Evolutionary conservation across 2,888 invertebrate species (phyloP), one percentile per base, ranked within the genome.

Genomic region (Melipona bicolor): DNA sequence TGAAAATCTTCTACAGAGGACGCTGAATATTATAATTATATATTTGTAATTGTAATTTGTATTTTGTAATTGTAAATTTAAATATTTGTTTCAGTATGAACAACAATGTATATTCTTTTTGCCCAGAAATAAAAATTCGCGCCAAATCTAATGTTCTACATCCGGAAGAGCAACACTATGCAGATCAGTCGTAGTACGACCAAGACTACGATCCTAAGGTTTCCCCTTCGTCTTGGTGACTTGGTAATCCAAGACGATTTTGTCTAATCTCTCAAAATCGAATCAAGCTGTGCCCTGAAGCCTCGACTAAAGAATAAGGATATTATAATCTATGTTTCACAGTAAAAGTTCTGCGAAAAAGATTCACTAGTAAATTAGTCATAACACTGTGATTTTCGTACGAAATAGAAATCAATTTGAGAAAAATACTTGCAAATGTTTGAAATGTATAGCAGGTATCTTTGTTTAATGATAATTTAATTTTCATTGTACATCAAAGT

Each of bases 171-270:
- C 75, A 85, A 81, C 77, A 70, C 73, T 78, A 86, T 78, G 88
- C 76, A 81, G 78, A 87, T 88, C 79, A 87, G 91, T 89, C 92
- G 90, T 64, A 83, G 90, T 84, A 90, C 89, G 87, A 87, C 88
- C 90, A 91, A 91, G 92, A 91, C 92, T 92, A 90, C 90, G 91
- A 88, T 93, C 87, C 92, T 94, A 94, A 93, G 93, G 94, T 92
- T 94, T 94, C 94, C 85, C 88, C 87, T 85, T 82, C 90, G 91
- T 91, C 91, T 93, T 91, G 88, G 90, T 88, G 89, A 91, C 90
- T 91, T 90, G 86, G 90, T 92, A 89, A 92, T 92, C 92, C 91
- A 93, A 92, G 91, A 92, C 89, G 83, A 88, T 85, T 86, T 75
- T 79, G 88, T 61, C 77, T 90, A 89, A 90, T 90, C 89, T 86